phyloP scores from a whole-genome alignment of 2,888 invertebrate species.

The Labia minor region DNA sequence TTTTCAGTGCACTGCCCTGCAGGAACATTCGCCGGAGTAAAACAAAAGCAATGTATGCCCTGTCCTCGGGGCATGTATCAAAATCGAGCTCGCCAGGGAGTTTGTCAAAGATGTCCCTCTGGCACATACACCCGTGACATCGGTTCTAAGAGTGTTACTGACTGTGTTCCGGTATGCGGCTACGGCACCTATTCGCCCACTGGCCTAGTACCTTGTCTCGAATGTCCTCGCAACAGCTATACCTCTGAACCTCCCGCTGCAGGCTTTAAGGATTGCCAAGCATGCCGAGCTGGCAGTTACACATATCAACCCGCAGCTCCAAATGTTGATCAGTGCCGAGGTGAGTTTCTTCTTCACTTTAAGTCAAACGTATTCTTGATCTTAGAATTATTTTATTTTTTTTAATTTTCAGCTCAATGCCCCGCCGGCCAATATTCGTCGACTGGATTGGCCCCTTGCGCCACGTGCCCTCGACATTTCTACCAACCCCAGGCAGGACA shows the following conservation, averaged over 20 bases:
- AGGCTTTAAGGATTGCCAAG: conserved; percentile 87
- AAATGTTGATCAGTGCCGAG: conserved; percentile 65
- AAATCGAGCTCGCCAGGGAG: conserved; percentile 79
- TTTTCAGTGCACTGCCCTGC: conserved; percentile 90
- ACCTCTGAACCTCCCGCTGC: conserved; percentile 78
- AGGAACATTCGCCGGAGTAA: conserved; percentile 83
- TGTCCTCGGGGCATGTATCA: conserved; percentile 91
- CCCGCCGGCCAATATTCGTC: conserved; percentile 81
- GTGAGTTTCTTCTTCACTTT: conserved; percentile 29
- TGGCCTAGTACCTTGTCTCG: conserved; percentile 83
- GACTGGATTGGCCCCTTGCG: conserved; percentile 87
- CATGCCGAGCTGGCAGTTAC: conserved; percentile 79
- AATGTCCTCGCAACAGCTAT: conserved; percentile 87
- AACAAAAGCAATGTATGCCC: conserved; percentile 80
- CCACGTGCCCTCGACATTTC: conserved; percentile 82
- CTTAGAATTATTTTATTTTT: background rate
- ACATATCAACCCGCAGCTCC: conserved; percentile 88
- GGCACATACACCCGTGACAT: conserved; percentile 81
- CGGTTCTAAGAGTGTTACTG: conserved; percentile 68
- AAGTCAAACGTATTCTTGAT: background rate
- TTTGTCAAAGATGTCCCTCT: conserved; percentile 79
- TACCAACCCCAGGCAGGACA: conserved; percentile 80
- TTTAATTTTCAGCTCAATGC: conserved; percentile 55
- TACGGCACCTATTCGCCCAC: conserved; percentile 93
- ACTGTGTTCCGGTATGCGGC: conserved; percentile 89